Evolutionary conservation across 2,888 invertebrate genomes (phyloP).

Genomic region (Tenodera sinensis): DNA sequence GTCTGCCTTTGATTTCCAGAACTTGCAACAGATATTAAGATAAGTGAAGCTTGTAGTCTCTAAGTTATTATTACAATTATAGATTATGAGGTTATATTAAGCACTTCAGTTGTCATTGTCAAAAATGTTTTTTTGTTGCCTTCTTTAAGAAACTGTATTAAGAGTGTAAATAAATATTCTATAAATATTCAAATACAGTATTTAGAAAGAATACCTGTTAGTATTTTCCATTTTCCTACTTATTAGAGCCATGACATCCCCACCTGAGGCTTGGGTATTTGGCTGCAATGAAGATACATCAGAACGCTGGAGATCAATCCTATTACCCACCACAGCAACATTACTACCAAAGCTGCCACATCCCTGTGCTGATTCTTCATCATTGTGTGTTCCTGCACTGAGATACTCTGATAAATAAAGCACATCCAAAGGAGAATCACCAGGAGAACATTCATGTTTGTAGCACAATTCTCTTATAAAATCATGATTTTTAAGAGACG

Average conservation of each 20-base stretch:
- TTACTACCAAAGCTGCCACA: slow-evolving; percentile 74
- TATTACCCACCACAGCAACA: slow-evolving; percentile 78
- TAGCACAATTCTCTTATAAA: slow-evolving; percentile 74
- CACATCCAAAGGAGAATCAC: slow-evolving; percentile 22
- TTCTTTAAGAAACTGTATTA: no score
- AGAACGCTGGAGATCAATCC: slow-evolving; percentile 60
- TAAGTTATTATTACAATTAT: no score
- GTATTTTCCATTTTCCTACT: slow-evolving; percentile 35
- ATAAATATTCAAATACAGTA: neutral
- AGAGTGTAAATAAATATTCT: neutral
- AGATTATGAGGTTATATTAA: no score
- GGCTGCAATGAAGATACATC: slow-evolving; percentile 29
- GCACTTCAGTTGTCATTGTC: no score
- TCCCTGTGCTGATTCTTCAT: slow-evolving; percentile 36
- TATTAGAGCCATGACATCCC: slow-evolving; percentile 30
- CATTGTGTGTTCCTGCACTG: slow-evolving; percentile 16
- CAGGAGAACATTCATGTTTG: slow-evolving; percentile 55
- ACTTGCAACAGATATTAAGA: no score
- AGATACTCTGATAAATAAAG: slow-evolving; percentile 33
- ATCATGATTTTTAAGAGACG: slow-evolving; percentile 71
- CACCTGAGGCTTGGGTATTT: slow-evolving; percentile 6
- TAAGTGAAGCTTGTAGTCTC: no score
- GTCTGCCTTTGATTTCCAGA: no score
- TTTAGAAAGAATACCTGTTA: slow-evolving; percentile 29
- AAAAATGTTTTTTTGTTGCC: no score